These are phyloP conservation scores for Crocidura indochinensis DNA, from an alignment of 2,797 vertebrate species.

Conservation along the genomic window DNA sequence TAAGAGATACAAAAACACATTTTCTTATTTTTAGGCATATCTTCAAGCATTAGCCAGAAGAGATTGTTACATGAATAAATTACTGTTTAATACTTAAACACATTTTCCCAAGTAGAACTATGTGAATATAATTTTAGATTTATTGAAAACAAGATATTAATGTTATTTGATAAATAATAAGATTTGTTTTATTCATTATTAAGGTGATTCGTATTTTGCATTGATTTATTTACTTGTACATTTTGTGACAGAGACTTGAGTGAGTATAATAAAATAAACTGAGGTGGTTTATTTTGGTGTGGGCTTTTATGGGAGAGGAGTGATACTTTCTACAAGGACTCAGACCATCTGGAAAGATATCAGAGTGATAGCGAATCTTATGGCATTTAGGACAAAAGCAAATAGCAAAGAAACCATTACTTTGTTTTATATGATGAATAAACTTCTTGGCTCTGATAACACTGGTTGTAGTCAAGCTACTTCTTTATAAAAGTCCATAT, in stretches of 20 bases:
- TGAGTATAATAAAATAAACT: not conserved
- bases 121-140: constrained; percentile 14
- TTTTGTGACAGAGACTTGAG: not conserved
- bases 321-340: not conserved
- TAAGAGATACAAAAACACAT: not conserved
- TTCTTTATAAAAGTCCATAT: not conserved
- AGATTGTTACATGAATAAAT: constrained; percentile 27
- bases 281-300: not conserved
- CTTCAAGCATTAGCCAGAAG: constrained; percentile 28
- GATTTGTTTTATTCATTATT: constrained; percentile 50
- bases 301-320: not conserved
- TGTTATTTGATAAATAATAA: constrained; percentile 40
- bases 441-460: constrained; percentile 29
- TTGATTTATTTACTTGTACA: constrained; percentile 48
- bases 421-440: not conserved
- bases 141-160: constrained; percentile 57
- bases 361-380: not conserved
- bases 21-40: not conserved
- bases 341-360: not conserved
- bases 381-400: constrained; percentile 43
- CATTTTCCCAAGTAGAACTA: constrained; percentile 21
- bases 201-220: constrained; percentile 17
- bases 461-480: not conserved
- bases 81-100: constrained; percentile 47
- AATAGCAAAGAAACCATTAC: not conserved